Conservation (phyloP, 2,888 invertebrate species). For the Ochlodes sylvanus region DNA sequence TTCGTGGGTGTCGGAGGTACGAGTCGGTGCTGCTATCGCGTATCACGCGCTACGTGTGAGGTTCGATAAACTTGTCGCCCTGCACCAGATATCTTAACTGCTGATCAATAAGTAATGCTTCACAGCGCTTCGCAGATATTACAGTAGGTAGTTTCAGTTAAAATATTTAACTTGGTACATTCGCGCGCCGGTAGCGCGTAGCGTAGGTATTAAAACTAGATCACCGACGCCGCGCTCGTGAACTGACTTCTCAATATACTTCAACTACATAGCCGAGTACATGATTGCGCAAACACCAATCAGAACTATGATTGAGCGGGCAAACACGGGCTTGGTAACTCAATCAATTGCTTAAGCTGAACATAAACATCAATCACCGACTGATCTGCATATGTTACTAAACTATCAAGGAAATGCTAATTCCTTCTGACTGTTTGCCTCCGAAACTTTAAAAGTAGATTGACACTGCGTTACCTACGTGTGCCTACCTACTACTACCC, state of each 20-base stretch:
- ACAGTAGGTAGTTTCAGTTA: too few relatives aligned
- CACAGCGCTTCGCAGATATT: background rate
- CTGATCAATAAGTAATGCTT: background rate
- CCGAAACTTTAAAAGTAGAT: background rate
- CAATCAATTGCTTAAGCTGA: constrained; percentile 35
- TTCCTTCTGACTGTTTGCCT: background rate
- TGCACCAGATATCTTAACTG: background rate
- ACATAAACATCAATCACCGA: constrained; percentile 37
- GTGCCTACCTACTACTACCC: too few relatives aligned
- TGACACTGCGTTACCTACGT: too few relatives aligned
- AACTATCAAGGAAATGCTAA: constrained; percentile 34
- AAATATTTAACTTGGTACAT: too few relatives aligned
- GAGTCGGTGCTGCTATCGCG: background rate
- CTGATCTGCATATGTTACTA: constrained; percentile 37
- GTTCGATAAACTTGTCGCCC: constrained; percentile 11
- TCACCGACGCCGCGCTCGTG: background rate
- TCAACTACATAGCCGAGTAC: constrained; percentile 13
- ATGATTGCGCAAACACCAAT: constrained; percentile 36
- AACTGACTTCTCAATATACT: constrained; percentile 10
- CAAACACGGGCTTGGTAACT: constrained; percentile 36
- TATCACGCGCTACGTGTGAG: constrained; percentile 16
- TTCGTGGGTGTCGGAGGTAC: constrained; percentile 7
- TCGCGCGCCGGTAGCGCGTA: too few relatives aligned
- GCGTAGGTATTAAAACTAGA: background rate
- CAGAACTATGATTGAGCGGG: constrained; percentile 37